Conservation (phyloP, 2,113 vertebrate species). For the Fulica atra region DNA sequence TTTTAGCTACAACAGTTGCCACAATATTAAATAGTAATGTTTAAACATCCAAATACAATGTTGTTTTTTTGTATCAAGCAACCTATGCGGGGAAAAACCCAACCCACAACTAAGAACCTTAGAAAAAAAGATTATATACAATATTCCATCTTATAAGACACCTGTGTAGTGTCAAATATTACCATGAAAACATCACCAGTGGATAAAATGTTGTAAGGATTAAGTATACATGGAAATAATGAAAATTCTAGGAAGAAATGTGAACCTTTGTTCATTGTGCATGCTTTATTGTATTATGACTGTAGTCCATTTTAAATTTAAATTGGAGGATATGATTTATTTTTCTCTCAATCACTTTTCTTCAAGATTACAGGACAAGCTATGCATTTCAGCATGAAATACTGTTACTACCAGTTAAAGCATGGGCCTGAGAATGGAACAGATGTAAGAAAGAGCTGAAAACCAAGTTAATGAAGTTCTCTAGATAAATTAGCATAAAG, state of each 20-base stretch:
- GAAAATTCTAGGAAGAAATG: neutral
- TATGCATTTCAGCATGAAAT: neutral
- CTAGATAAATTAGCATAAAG: neutral
- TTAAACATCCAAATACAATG: neutral
- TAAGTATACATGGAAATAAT: neutral
- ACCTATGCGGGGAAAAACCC: neutral
- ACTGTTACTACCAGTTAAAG: neutral
- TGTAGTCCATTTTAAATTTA: neutral
- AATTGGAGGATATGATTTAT: neutral
- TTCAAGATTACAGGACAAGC: neutral
- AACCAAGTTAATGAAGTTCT: neutral
- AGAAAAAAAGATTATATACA: neutral
- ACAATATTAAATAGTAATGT: neutral
- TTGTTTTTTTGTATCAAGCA: neutral
- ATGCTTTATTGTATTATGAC: neutral
- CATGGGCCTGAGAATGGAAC: neutral
- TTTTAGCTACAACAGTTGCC: neutral
- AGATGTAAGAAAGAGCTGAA: neutral
- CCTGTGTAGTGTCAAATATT: neutral
- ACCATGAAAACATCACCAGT: neutral
- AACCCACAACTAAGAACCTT: neutral
- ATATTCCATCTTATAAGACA: neutral
- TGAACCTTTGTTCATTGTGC: neutral
- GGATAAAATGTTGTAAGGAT: neutral
- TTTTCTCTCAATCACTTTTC: neutral